Evolutionary conservation across 2,888 invertebrate species (phyloP).

Genomic region (Andrena minutula): DNA sequence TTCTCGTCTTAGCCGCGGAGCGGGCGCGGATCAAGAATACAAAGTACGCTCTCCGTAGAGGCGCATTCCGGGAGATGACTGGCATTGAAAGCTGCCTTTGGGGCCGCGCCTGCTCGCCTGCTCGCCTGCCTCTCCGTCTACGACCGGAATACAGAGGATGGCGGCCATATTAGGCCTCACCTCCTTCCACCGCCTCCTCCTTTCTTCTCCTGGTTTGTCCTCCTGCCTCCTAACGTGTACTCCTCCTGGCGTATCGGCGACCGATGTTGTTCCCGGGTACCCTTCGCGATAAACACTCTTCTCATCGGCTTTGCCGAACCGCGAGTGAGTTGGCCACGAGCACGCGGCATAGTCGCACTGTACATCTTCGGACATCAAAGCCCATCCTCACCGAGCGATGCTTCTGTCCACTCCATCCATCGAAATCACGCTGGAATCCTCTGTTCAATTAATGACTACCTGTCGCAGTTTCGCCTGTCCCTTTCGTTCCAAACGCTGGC

Average conservation of each 20-base stretch:
- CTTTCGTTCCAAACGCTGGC: neutral
- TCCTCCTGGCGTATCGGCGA: constrained; percentile 13
- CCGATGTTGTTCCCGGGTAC: constrained; percentile 2
- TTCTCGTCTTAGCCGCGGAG: constrained; percentile 68
- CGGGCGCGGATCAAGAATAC: constrained; percentile 78
- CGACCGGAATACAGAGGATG: constrained; percentile 84
- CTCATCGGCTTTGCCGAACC: neutral
- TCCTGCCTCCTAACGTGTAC: constrained; percentile 25
- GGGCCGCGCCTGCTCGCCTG: constrained; percentile 76
- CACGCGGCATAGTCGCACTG: too few species aligned
- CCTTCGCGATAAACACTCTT: constrained; percentile 11
- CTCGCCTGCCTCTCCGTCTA: constrained; percentile 71
- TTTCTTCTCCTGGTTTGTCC: constrained; percentile 39
- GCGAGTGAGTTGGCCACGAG: neutral
- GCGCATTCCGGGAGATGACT: constrained; percentile 83
- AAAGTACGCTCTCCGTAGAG: constrained; percentile 77
- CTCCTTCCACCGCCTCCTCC: constrained; percentile 67
- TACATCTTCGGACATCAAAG: too few species aligned
- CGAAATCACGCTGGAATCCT: constrained; percentile 21
- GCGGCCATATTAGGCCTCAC: constrained; percentile 82
- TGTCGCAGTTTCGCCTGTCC: constrained; percentile 26
- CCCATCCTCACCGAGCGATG: neutral
- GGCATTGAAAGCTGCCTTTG: constrained; percentile 82
- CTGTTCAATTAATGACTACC: constrained; percentile 41
- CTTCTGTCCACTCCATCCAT: neutral